Conservation (phyloP, 2,888 invertebrate species). For the Cotesia congregata region DNA sequence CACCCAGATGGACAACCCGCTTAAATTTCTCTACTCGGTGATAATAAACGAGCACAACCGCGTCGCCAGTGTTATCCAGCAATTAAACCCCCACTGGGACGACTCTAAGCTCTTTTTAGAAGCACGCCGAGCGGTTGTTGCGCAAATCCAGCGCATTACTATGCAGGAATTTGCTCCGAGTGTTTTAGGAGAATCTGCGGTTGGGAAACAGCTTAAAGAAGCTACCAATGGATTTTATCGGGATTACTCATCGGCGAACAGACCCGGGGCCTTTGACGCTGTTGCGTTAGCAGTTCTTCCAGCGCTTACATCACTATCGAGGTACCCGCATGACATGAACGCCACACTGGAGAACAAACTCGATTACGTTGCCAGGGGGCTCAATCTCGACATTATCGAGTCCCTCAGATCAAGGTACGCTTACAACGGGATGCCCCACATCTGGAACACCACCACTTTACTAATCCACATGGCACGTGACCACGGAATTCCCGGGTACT, state of each 20-base stretch:
- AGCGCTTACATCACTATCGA: constrained; percentile 83
- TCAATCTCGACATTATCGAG: constrained; percentile 73
- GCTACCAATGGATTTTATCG: constrained; percentile 81
- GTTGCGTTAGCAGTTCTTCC: constrained; percentile 83
- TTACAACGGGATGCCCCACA: constrained; percentile 71
- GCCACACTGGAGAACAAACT: constrained; percentile 75
- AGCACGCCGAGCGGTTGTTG: constrained; percentile 80
- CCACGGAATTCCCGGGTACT: constrained; percentile 85
- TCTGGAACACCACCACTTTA: constrained; percentile 66
- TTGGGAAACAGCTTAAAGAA: constrained; percentile 76
- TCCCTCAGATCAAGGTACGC: constrained; percentile 54
- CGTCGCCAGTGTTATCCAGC: constrained; percentile 78
- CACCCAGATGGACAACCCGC: constrained; percentile 74
- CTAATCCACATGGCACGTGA: constrained; percentile 80
- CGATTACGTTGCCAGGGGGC: constrained; percentile 76
- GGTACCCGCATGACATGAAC: constrained; percentile 73
- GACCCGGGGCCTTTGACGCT: constrained; percentile 84
- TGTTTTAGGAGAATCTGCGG: constrained; percentile 79
- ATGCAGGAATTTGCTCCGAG: constrained; percentile 87
- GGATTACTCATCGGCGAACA: constrained; percentile 85
- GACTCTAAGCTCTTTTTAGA: constrained; percentile 84
- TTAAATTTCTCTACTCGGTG: constrained; percentile 81
- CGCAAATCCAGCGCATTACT: constrained; percentile 87
- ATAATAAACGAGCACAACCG: constrained; percentile 85
- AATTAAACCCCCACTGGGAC: constrained; percentile 84